Evolutionary conservation across 2,797 vertebrate species (phyloP), one percentile per base, ranked within the genome.

Genomic region (Rhynchotus rufescens): DNA sequence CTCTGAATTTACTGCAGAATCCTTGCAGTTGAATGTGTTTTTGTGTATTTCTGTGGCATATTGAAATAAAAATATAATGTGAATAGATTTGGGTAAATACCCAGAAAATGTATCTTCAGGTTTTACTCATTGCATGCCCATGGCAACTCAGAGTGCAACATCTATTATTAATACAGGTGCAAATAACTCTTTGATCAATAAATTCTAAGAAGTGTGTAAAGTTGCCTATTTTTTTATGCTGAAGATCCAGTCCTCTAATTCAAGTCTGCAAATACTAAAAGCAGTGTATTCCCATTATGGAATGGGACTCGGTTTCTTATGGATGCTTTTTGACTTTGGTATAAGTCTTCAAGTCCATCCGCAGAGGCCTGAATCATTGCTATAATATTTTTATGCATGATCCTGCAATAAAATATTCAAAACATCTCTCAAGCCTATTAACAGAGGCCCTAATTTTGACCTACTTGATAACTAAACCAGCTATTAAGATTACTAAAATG

Each of bases 401-500:
- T 2, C 8, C 72, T 84, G 4, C 14, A 81, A 73, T 45, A 40
- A 51, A 28, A 66, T 61, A 30, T 52, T 76, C 68, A 90, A 69
- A 81, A 83, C 42, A 30, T 32, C 21, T 82, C 34, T 16, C 68
- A 94, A 90, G 10, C 20, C 49, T 86, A 15, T 84, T 92, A 86
- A 56, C 4, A 61, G 49, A 75, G 45, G 9, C 30, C 22, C 4
- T 86, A 68, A 89, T 91, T 92, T 88, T 93, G 75, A 92, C 68
- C 57, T 86, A 61, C 9, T 38, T 54, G 80, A 78, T 45, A 86
- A 88, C 77, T 82, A 92, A 82, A 75, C 20, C 44, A 57, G 30
- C 38, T 77, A 79, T 86, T 91, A 89, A 89, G 82, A 84, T 86
- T 77, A 32, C 7, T 86, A 60, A 91, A 92, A 80, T 91, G 12